Percentiles rank a stretch among this genome's conserved stretches.
Evolutionary conservation across 2,797 vertebrate species (phyloP).

Genomic region (Danio albolineatus): DNA sequence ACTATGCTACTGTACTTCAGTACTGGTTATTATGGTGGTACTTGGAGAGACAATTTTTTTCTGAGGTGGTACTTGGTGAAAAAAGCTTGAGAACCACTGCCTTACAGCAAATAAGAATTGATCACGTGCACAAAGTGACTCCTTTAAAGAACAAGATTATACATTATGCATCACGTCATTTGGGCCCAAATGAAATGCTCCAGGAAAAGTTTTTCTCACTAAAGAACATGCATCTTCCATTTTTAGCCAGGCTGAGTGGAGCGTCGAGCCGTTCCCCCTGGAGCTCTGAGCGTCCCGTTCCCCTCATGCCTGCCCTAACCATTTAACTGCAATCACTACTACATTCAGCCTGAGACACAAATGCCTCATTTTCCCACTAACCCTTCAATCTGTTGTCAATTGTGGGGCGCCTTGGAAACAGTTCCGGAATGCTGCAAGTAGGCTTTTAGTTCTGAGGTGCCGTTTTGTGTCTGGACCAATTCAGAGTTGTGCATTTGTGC

Average conservation of each 20-base stretch:
- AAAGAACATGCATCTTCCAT: slow-evolving; percentile 16
- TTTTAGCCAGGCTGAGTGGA: slow-evolving; percentile 13
- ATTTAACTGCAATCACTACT: slow-evolving; percentile 72
- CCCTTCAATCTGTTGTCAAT: slow-evolving; percentile 80
- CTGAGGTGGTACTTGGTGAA: too few species aligned
- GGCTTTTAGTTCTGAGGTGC: slow-evolving; percentile 63
- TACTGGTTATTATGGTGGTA: too few species aligned
- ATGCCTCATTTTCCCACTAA: slow-evolving; percentile 77
- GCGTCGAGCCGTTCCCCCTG: background rate
- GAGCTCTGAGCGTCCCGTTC: slow-evolving; percentile 57
- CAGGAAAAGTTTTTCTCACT: background rate
- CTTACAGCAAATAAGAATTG: background rate
- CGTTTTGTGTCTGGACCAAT: slow-evolving; percentile 70
- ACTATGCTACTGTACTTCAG: too few species aligned
- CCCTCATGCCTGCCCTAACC: slow-evolving; percentile 55
- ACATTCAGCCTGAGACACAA: slow-evolving; percentile 72
- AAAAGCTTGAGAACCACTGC: too few species aligned
- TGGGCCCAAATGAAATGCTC: background rate
- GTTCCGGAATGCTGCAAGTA: slow-evolving; percentile 71
- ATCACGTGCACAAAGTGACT: background rate
- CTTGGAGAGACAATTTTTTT: too few species aligned
- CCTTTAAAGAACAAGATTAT: background rate
- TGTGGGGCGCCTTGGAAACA: slow-evolving; percentile 76
- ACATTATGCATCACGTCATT: background rate
- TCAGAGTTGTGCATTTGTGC: slow-evolving; percentile 55